These are phyloP conservation scores for Leptogaster cylindrica DNA, from an alignment of 2,888 invertebrate species.

Conservation along the genomic window DNA sequence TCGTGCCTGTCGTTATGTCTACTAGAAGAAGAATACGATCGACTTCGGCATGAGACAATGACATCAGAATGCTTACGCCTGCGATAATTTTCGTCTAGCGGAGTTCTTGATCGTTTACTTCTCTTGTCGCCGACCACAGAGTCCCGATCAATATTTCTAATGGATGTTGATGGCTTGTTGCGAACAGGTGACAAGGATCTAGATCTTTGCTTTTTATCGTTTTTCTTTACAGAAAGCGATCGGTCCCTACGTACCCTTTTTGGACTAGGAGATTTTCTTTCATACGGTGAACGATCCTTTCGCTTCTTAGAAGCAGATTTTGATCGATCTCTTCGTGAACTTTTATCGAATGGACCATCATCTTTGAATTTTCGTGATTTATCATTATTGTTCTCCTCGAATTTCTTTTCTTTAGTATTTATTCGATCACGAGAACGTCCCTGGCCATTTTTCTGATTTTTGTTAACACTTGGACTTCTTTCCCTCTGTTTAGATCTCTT, in stretches of 20 bases:
- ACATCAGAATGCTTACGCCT: slow-evolving; percentile 1
- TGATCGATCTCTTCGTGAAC: slow-evolving; percentile 19
- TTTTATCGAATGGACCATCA: slow-evolving; percentile 8
- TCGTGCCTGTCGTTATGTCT: background rate
- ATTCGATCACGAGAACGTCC: slow-evolving; percentile 55
- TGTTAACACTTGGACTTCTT: background rate
- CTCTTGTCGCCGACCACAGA: background rate
- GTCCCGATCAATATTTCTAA: background rate
- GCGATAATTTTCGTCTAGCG: background rate
- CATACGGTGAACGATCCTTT: slow-evolving; percentile 37
- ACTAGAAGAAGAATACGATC: slow-evolving; percentile 6
- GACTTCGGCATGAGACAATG: background rate
- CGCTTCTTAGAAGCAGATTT: slow-evolving; percentile 45
- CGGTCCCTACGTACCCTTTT: slow-evolving; percentile 37
- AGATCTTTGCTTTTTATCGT: slow-evolving; percentile 29
- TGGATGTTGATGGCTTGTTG: background rate
- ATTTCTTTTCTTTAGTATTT: slow-evolving; percentile 38
- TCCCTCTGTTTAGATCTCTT: slow-evolving; percentile 1
- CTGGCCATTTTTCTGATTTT: slow-evolving; percentile 47
- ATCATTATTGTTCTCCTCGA: background rate
- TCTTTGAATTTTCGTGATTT: background rate
- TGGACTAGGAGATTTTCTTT: slow-evolving; percentile 38
- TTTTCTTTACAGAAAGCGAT: slow-evolving; percentile 13
- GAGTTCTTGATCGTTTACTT: slow-evolving; percentile 9
- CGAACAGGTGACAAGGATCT: slow-evolving; percentile 12